phyloP scores from a whole-genome alignment of 2,888 invertebrate species.

The Sclerodermus sp. region DNA sequence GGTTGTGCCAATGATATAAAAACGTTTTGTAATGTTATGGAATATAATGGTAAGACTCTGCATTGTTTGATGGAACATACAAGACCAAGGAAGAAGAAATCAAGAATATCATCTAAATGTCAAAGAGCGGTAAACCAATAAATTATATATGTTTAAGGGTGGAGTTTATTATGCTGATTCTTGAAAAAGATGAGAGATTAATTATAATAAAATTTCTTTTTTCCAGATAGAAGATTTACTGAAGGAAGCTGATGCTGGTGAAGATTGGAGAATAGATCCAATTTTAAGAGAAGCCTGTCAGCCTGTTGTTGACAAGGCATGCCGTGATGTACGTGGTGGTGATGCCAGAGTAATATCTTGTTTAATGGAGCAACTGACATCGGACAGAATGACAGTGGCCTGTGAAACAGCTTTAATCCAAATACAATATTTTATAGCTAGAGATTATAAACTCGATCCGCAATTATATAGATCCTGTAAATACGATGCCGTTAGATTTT shows the following conservation, averaged over 20 bases:
- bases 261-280: constrained; percentile 95
- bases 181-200: background rate
- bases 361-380: constrained; percentile 88
- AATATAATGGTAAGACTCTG: constrained; percentile 85
- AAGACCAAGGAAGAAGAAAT: constrained; percentile 66
- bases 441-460: constrained; percentile 92
- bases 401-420: constrained; percentile 92
- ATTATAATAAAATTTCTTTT: too few species aligned
- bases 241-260: constrained; percentile 88
- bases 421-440: constrained; percentile 95
- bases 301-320: constrained; percentile 78
- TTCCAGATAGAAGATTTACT: constrained; percentile 75
- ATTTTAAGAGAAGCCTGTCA: constrained; percentile 84
- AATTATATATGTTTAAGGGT: background rate
- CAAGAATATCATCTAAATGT: constrained; percentile 71
- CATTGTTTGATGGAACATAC: constrained; percentile 94
- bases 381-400: constrained; percentile 79
- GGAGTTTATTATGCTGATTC: background rate
- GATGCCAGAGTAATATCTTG: constrained; percentile 88
- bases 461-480: constrained; percentile 86
- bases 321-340: constrained; percentile 70
- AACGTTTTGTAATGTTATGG: constrained; percentile 72
- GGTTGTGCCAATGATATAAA: constrained; percentile 85
- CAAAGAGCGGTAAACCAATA: constrained; percentile 68
- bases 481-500: constrained; percentile 80